These are phyloP conservation scores for Lepus europaeus DNA, from an alignment of 2,113 vertebrate genomes.

Conservation along the genomic window DNA sequence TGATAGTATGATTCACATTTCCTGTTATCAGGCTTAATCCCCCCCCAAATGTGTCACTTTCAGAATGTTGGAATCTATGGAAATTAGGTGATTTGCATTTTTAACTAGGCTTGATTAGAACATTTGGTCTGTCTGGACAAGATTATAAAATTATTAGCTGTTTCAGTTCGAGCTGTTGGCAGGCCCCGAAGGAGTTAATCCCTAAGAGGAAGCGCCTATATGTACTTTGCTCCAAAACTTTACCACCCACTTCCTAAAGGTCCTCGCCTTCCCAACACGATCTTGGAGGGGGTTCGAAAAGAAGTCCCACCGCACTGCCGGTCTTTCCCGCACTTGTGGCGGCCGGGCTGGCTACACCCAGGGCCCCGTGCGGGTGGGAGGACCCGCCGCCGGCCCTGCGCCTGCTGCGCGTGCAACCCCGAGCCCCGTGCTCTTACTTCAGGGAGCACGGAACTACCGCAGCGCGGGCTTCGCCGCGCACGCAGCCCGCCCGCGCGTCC, in stretches of 20 bases:
- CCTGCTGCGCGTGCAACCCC: conserved; percentile 77
- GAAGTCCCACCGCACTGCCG: conserved; percentile 78
- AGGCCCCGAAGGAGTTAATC: conserved; percentile 89
- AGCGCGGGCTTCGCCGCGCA: conserved; percentile 54
- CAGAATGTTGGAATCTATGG: conserved; percentile 74
- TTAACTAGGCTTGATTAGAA: conserved; percentile 66
- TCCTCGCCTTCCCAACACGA: conserved; percentile 82
- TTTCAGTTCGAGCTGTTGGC: neutral
- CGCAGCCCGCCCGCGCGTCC: conserved; percentile 58
- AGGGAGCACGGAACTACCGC: conserved; percentile 80
- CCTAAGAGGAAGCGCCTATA: conserved; percentile 87
- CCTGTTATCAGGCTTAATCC: conserved; percentile 88
- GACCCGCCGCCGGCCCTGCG: conserved; percentile 64
- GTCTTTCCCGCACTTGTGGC: conserved; percentile 81
- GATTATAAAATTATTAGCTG: conserved; percentile 11
- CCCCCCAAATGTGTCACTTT: conserved; percentile 78
- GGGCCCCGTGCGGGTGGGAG: conserved; percentile 80
- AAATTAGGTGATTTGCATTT: conserved; percentile 52
- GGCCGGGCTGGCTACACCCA: conserved; percentile 79
- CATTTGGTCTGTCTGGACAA: conserved; percentile 51
- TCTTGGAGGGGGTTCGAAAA: conserved; percentile 60
- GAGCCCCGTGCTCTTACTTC: conserved; percentile 83
- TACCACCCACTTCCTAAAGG: conserved; percentile 90
- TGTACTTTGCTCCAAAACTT: conserved; percentile 89
- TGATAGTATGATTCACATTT: conserved; percentile 87